These are phyloP conservation scores for Acanthurus tractus DNA, from an alignment of 2,797 vertebrate genomes.

Conservation along the genomic window DNA sequence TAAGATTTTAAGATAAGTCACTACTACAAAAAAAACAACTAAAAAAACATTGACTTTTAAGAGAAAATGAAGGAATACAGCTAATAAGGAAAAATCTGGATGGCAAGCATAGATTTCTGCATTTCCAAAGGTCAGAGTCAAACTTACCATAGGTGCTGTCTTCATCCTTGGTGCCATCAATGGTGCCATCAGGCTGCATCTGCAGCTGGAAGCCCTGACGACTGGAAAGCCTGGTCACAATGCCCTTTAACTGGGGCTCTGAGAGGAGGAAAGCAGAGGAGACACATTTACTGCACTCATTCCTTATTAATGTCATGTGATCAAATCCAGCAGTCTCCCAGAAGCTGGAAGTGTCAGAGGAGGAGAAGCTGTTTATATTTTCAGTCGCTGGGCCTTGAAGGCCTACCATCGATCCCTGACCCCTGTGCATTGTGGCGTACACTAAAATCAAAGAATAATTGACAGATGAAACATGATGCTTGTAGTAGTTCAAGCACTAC, in stretches of 20 bases:
- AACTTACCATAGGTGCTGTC: constrained; percentile 94
- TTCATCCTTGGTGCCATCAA: constrained; percentile 98
- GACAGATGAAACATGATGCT: constrained; percentile 7
- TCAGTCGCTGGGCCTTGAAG: constrained; percentile 23
- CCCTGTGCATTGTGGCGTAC: constrained; percentile 21
- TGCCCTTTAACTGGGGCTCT: constrained; percentile 99
- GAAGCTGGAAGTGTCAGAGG: constrained; percentile 44
- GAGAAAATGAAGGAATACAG: neutral
- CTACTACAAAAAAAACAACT: no score
- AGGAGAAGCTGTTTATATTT: constrained; percentile 39
- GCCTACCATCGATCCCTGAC: constrained; percentile 25
- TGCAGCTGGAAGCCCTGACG: constrained; percentile 98
- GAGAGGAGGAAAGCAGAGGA: constrained; percentile 52
- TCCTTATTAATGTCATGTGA: constrained; percentile 37
- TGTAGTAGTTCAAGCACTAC: neutral
- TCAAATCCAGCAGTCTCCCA: constrained; percentile 36
- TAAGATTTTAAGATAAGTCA: neutral
- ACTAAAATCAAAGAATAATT: constrained; percentile 8
- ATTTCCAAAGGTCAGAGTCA: neutral
- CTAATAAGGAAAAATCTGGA: neutral
- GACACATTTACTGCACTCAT: constrained; percentile 25
- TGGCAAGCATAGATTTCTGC: neutral
- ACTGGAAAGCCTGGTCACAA: constrained; percentile 97
- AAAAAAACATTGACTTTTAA: neutral
- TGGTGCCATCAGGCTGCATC: constrained; percentile 96